phyloP scores from a whole-genome alignment of 1,140 invertebrate species.

The Trichoplusia ni region DNA sequence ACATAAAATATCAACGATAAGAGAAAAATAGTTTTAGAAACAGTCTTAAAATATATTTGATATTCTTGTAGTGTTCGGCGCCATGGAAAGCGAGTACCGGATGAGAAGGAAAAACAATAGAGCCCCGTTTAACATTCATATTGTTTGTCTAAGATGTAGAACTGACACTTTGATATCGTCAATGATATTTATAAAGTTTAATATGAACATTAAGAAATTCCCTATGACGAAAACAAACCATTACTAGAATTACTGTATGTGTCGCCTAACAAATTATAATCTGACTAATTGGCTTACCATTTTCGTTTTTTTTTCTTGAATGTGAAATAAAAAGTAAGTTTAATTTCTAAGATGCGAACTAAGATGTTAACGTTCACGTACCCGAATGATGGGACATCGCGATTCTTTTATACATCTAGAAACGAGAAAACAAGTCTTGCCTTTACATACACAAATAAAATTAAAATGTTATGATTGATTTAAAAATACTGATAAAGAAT shows the following conservation, averaged over 20 bases:
- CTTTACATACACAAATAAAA: slow-evolving; percentile 1
- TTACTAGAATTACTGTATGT: slow-evolving; percentile 29
- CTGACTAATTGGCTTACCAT: slow-evolving; percentile 22
- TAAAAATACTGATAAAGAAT: neutral
- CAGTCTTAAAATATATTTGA: too few species aligned
- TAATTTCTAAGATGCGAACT: slow-evolving; percentile 9
- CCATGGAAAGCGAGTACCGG: neutral
- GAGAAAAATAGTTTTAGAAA: too few species aligned
- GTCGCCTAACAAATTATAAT: slow-evolving; percentile 37
- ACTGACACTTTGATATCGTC: slow-evolving; percentile 34
- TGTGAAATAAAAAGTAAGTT: slow-evolving; percentile 19
- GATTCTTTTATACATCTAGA: slow-evolving; percentile 21
- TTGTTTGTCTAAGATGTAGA: slow-evolving; percentile 38
- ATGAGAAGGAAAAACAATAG: slow-evolving; percentile 52
- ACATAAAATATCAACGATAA: too few species aligned
- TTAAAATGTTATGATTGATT: neutral
- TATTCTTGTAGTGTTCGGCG: too few species aligned
- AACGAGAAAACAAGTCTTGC: slow-evolving; percentile 26
- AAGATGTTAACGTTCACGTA: slow-evolving; percentile 11
- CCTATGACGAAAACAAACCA: slow-evolving; percentile 43
- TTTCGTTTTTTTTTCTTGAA: slow-evolving; percentile 14
- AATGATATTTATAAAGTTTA: slow-evolving; percentile 30
- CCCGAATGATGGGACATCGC: neutral
- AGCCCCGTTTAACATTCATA: slow-evolving; percentile 30
- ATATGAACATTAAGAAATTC: slow-evolving; percentile 29